These are phyloP conservation scores for Arctia plantaginis DNA, from an alignment of 2,888 invertebrate species.

Conservation along the genomic window DNA sequence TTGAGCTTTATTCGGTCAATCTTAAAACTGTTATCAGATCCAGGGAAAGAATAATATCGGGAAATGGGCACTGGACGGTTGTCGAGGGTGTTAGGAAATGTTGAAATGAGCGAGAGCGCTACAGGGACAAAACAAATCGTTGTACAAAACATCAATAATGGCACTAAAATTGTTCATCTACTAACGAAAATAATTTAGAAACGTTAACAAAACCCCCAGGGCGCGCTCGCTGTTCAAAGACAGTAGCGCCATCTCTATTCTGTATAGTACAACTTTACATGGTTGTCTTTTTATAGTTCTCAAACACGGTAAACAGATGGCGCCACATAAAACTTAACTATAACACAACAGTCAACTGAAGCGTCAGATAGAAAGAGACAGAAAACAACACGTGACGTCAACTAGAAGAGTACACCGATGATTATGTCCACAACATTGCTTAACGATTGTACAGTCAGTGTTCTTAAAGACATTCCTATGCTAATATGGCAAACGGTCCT, in stretches of 20 bases:
- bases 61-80: slow-evolving; percentile 78
- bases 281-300: neutral
- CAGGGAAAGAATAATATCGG: slow-evolving; percentile 55
- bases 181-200: slow-evolving; percentile 52
- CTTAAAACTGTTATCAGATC: slow-evolving; percentile 61
- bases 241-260: slow-evolving; percentile 21
- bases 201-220: slow-evolving; percentile 42
- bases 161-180: slow-evolving; percentile 58
- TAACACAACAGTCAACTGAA: slow-evolving; percentile 47
- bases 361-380: slow-evolving; percentile 46
- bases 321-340: slow-evolving; percentile 43
- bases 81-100: slow-evolving; percentile 56
- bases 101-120: slow-evolving; percentile 23
- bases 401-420: slow-evolving; percentile 73
- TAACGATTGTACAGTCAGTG: slow-evolving; percentile 67
- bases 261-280: slow-evolving; percentile 7
- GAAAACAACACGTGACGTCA: slow-evolving; percentile 64
- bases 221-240: slow-evolving; percentile 27
- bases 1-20: slow-evolving; percentile 55
- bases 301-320: slow-evolving; percentile 18
- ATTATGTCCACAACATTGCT: slow-evolving; percentile 81
- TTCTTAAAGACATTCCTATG: slow-evolving; percentile 64
- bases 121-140: slow-evolving; percentile 40
- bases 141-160: slow-evolving; percentile 52
- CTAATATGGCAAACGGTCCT: slow-evolving; percentile 84